Evolutionary conservation across 2,113 vertebrate genomes (phyloP), one percentile per base, ranked within the genome.

Genomic region (Erpornis zantholeuca): DNA sequence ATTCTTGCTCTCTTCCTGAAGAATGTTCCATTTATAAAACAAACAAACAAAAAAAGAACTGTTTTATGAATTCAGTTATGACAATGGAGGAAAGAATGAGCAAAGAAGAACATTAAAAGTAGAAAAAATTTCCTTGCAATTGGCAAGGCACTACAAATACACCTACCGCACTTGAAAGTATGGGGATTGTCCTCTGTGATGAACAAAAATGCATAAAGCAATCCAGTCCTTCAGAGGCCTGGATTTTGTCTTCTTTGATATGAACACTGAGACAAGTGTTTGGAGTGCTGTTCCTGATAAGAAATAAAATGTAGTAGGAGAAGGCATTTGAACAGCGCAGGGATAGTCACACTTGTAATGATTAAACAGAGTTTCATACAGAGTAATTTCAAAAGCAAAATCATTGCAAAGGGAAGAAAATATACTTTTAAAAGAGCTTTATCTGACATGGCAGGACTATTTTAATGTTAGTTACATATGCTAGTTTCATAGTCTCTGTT

Each of bases 231-330:
- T 97, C 86, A 96, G 92, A 97, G 94, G 89, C 94, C 94, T 97
- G 96, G 88, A 97, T 98, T 97, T 97, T 95, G 96, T 97, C 96
- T 97, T 90, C 97, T 98, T 98, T 98, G 97, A 98, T 98, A 97
- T 95, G 93, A 97, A 96, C 92, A 97, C 93, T 82, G 96, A 98
- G 96, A 97, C 95, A 96, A 98, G 96, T 97, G 97, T 97, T 98
- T 97, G 91, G 97, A 97, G 96, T 85, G 92, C 96, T 96, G 94
- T 92, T 94, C 76, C 96, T 45, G 98, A 98, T 97, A 98, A 98
- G 97, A 97, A 97, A 97, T 82, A 91, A 97, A 97, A 93, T 56
- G 60, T 97, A 92, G 95, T 68, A 96, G 96, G 78, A 97, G 94
- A 96, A 95, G 76, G 90, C 66, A 93, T 97, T 97, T 89, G 91